Conservation (phyloP, 2,113 vertebrate species). For the Phalacrocorax carbo region DNA sequence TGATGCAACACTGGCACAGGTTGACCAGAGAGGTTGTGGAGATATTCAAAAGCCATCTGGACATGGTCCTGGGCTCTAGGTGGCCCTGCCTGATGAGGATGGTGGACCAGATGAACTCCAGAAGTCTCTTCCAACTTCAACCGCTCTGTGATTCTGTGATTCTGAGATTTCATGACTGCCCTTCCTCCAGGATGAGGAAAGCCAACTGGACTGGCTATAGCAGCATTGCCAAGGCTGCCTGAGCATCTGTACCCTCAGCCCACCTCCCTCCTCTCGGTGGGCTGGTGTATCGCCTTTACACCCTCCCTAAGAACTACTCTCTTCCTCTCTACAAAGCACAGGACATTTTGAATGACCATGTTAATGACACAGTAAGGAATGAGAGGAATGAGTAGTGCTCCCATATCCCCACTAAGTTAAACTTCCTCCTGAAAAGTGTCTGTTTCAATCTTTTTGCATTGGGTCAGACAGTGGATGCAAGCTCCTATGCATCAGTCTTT, state of each 20-base stretch:
- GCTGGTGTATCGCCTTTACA: background rate
- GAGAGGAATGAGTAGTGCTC: background rate
- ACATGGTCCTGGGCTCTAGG: background rate
- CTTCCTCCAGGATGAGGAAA: background rate
- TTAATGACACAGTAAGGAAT: background rate
- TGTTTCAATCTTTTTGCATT: background rate
- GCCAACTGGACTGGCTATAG: rapidly evolving
- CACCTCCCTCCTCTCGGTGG: background rate
- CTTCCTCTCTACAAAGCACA: background rate
- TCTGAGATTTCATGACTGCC: background rate
- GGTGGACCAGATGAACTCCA: background rate
- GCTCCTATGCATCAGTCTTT: background rate
- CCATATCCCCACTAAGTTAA: background rate
- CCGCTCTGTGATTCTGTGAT: background rate
- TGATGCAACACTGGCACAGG: background rate
- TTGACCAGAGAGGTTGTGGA: background rate
- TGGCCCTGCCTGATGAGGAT: background rate
- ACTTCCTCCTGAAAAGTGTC: background rate
- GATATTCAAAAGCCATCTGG: background rate
- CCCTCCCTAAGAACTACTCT: background rate
- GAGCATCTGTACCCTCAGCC: background rate
- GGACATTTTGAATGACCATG: background rate
- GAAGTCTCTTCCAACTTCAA: background rate
- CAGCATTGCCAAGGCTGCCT: background rate
- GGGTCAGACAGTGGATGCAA: background rate